Base-by-base conservation (phyloP, 1,140 invertebrate species). In the Drosophila takahashii region DNA sequence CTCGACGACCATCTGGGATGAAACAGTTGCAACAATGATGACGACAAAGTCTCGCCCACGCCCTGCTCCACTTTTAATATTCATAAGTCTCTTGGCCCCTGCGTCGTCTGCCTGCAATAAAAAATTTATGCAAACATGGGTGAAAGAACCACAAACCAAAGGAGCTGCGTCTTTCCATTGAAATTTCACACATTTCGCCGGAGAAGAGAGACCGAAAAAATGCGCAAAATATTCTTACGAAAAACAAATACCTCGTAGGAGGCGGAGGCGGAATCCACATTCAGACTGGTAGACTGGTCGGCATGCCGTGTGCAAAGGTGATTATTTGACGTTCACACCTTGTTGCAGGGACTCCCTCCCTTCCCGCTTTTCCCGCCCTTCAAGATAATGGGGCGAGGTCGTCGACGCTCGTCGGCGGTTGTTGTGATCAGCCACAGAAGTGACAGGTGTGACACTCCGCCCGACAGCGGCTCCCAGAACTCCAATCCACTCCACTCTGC, bases 271-370 rank as follows among this genome's bases (percentile, higher is more conserved):
- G 62, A 53, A 15, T 57, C 47, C 13, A 53, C 8, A 36, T 18
- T 9, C 16, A 51, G 32, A 36, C 42, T 22, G 5, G 37, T 27
- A 44, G 42, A 34, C 10, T 36, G 18, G 59, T 64, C 53, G 64
- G 53, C 65, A 79, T 86, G 69, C 67, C 83, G 79, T 81, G 84
- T 77, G 71, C 59, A 44, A 59, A 83, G 84, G 79, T 83, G 79
- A 87, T 87, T 87, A 89, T 87, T 87, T 89, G 83, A 87, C 79
- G 84, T 87, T 89, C 84, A 89, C 83, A 87, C 84, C 84, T 87
- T 81, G 83, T 86, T 75, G 72, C 72, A 65, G 52, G 5, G 41
- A 70, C 50, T 51, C 45, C 59, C 60, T 16, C 15, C 27, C 29
- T n/a, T 39, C 16, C 59, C 61, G n/a, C 26, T 26, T 15, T 16